Conservation (phyloP, 2,888 invertebrate species). For the Rotaria magnacalcarata region DNA sequence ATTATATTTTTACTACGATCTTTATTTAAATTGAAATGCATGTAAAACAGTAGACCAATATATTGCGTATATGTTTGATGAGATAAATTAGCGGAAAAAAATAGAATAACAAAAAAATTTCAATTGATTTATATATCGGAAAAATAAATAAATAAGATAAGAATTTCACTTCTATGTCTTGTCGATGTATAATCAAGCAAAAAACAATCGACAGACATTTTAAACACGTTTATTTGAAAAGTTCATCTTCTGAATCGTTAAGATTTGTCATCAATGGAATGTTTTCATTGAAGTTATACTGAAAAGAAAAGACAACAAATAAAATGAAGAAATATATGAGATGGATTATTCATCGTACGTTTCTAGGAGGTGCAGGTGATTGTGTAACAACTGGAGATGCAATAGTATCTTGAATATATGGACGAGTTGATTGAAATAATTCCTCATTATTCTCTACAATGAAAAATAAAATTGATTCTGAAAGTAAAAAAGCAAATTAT, state of each 20-base stretch:
- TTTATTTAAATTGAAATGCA: not conserved
- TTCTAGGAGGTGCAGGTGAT: not conserved
- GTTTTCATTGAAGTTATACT: not conserved
- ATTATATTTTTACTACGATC: not conserved
- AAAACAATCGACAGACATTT: not conserved
- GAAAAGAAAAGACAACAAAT: not conserved
- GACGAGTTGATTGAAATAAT: not conserved
- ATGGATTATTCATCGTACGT: too few species aligned
- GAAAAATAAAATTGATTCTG: not conserved
- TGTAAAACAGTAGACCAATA: not conserved
- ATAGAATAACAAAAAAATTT: not conserved
- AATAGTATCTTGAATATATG: not conserved
- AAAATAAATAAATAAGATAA: not conserved
- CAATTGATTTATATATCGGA: not conserved
- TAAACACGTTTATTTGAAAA: not conserved
- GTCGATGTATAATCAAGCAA: not conserved
- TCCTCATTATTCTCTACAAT: not conserved
- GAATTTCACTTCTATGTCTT: not conserved
- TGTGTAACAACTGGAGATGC: not conserved
- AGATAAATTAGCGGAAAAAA: not conserved
- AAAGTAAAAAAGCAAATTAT: not conserved
- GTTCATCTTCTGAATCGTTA: not conserved
- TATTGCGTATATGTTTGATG: not conserved
- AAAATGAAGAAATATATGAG: not conserved
- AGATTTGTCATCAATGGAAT: conserved; percentile 9